A percentile compares a stretch with the other conserved stretches of the same genome.
Conservation (phyloP, 2,797 vertebrate genomes). For the Catamblyrhynchus diadema region DNA sequence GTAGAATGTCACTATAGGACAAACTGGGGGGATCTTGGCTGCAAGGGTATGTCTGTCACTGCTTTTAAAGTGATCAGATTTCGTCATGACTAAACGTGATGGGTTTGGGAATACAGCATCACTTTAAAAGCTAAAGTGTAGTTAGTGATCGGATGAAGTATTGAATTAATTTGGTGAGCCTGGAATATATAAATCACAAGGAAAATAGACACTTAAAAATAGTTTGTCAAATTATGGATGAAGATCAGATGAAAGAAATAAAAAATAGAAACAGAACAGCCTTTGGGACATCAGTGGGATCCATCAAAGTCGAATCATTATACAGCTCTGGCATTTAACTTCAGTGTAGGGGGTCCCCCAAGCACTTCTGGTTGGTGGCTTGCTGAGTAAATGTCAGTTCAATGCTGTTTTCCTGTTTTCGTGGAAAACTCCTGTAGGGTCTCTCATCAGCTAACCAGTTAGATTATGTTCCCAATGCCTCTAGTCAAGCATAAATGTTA, state of each 20-base stretch:
- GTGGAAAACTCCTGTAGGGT: constrained; percentile 47
- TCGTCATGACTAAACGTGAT: fast-evolving
- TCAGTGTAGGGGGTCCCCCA: constrained; percentile 20
- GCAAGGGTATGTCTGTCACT: not conserved
- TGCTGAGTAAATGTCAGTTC: constrained; percentile 74
- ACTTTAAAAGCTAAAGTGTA: not conserved
- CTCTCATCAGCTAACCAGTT: constrained; percentile 39
- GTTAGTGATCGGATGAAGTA: not conserved
- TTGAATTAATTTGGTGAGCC: not conserved
- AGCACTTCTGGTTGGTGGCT: constrained; percentile 56
- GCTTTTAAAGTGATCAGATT: not conserved
- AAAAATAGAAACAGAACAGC: constrained; percentile 50
- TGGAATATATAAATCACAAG: constrained; percentile 5
- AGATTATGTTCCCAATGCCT: not conserved
- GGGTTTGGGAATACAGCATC: not conserved
- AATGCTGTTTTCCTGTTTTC: constrained; percentile 52
- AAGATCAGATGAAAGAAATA: constrained; percentile 50
- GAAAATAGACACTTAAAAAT: constrained; percentile 51
- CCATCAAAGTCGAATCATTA: constrained; percentile 60
- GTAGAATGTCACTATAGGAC: not conserved
- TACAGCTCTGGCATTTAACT: constrained; percentile 61
- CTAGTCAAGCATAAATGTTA: constrained; percentile 56
- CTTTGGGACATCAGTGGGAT: constrained; percentile 49
- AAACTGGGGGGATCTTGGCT: not conserved
- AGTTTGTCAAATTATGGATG: constrained; percentile 40